Base-by-base conservation (phyloP, 2,888 invertebrate species). In the Mongoloraphidia duomilia region DNA sequence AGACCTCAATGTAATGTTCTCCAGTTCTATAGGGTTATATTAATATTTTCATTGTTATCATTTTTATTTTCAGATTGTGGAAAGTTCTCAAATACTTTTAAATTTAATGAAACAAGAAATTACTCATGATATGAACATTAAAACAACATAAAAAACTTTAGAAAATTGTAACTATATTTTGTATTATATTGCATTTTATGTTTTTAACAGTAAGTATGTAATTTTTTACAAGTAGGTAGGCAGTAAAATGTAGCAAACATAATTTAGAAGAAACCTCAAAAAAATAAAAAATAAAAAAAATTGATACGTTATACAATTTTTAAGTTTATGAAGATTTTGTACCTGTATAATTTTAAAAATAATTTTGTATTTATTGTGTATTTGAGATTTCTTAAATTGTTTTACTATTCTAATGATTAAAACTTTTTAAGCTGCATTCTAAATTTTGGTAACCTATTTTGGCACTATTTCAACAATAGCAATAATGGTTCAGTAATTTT, bases 71-170 rank as follows among this genome's bases (percentile, higher is more conserved):
- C 58, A 75, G 75, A 74, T 76, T 57, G 60, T 75, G 54, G 75
- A 76, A 57, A 74, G 72, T 58, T 73, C 74, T 10, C 72, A 75
- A 57, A 63, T 72, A 45, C 61, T 76, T 43, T 59, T 76, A 34
- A 71, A 69, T 54, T 66, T 71, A 63, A 67, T 70, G 11, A 72
- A 71, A 60, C 68, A 66, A 50, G 72, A 73, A 59, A 65, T 68
- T 49, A n/a, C 34, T 42, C 49, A 53, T 52, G 49, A 53, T 53
- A 49, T 51, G 49, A 53, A 40, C 41, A 38, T 33, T 38, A 38
- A 34, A 44, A 13, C 34, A 33, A 40, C 36, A 39, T 47, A 38
- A 50, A 44, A 50, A 54, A 33, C 52, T 58, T 58, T 61, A 61
- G 57, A 63, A 63, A 62, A 57, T 58, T 61, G 58, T 61, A 59